phyloP scores from a whole-genome alignment of 2,888 invertebrate genomes.

The Nephrotoma appendiculata region DNA sequence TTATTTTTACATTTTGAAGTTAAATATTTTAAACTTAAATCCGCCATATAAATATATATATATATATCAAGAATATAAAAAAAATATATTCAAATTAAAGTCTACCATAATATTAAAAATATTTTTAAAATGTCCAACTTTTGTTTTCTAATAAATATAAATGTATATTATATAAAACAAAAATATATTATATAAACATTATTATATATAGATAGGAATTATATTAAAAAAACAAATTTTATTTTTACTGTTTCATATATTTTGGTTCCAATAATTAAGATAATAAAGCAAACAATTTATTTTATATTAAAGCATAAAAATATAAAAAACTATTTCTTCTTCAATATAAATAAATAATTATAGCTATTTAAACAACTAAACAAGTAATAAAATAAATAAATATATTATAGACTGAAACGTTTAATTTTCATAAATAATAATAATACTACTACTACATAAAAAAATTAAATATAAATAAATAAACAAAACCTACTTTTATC shows the following conservation, averaged over 20 bases:
- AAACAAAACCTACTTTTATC: not conserved
- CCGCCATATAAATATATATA: not conserved
- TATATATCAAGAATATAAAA: not conserved
- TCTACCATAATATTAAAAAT: not conserved
- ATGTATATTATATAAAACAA: not conserved
- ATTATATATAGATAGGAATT: not conserved
- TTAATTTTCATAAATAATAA: not conserved
- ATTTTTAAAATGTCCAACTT: not conserved
- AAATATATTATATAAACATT: not conserved
- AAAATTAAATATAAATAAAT: not conserved
- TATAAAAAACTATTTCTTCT: not conserved
- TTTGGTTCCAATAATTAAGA: not conserved
- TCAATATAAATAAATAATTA: not conserved
- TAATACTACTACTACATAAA: not conserved
- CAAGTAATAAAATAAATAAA: not conserved
- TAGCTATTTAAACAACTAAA: not conserved
- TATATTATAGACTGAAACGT: not conserved
- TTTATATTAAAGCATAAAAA: not conserved
- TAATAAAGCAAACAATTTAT: not conserved
- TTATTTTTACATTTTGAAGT: not conserved
- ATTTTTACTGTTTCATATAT: not conserved
- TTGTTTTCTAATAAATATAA: not conserved
- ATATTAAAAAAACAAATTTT: not conserved
- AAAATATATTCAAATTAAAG: not conserved
- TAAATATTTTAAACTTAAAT: not conserved